These are phyloP conservation scores for Naja naja DNA, from an alignment of 2,113 vertebrate species.

Conservation along the genomic window DNA sequence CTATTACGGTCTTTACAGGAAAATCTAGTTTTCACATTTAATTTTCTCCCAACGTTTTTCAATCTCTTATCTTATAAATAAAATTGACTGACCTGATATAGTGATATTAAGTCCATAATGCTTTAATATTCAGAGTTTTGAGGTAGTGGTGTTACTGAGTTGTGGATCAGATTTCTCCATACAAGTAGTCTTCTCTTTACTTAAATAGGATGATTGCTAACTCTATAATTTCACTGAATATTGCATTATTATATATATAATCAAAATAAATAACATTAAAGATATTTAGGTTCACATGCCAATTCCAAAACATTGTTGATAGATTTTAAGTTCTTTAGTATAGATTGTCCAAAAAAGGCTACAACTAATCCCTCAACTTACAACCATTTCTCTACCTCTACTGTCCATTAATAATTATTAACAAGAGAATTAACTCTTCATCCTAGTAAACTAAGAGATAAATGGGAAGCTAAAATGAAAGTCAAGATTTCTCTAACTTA, in stretches of 20 bases:
- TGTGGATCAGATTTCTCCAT: neutral
- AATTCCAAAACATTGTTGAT: neutral
- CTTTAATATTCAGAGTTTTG: neutral
- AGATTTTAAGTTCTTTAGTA: neutral
- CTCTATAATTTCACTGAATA: neutral
- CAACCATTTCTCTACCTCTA: neutral
- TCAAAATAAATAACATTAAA: neutral
- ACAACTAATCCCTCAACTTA: neutral
- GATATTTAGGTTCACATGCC: neutral
- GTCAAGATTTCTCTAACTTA: neutral
- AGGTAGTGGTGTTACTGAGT: neutral
- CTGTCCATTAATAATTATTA: neutral
- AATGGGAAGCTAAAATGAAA: neutral
- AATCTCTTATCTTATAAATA: neutral
- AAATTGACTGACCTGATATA: neutral
- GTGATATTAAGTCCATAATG: neutral
- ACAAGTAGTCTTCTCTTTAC: neutral
- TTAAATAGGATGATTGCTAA: neutral
- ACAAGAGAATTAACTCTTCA: neutral
- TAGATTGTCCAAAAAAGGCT: conserved; percentile 35
- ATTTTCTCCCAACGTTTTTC: neutral
- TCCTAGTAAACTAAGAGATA: neutral
- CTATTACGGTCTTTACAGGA: neutral
- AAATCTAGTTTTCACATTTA: neutral
- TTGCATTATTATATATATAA: neutral